Evolutionary conservation across 1,140 invertebrate genomes (phyloP), one percentile per base, ranked within the genome.

Genomic region (Brachionus koreanus): DNA sequence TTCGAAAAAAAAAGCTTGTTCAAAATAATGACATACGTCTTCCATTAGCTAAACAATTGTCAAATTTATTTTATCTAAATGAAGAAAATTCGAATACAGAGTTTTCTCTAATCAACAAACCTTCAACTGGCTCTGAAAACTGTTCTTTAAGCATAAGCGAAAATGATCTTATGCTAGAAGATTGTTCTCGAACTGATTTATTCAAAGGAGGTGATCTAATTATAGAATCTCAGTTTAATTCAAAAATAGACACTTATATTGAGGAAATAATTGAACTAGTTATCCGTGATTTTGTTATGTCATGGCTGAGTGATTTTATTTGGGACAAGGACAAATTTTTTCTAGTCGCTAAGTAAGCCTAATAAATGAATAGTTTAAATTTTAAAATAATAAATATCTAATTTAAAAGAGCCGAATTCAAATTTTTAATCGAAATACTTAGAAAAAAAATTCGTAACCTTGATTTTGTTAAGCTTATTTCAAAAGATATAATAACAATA

Each of bases 251-350:
- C 86, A 91, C 92, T 85, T 91, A 93, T 83, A 85, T 95, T 12
- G 93, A 94, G 85, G 93, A 94, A 86, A 89, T 96, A 5, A 89
- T 95, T 74, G 93, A 95, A 86, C 91, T 93, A 86, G 87, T 92
- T 65, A 89, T 94, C 23, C 89, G 93, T 85, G 94, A 95, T 87
- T 94, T 93, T 88, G 90, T 96, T 74, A 88, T 91, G 13, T 88
- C 89, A 67, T 94, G 93, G 92, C 88, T 95, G 35, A 91, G 91
- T 83, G 91, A 92, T 35, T 87, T 93, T 25, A 90, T 92, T 4
- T 90, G 90, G 84, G 89, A 90, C 82, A 86, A 90, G 7, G 88
- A 91, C 33, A 83, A 86, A 49, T 85, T 90, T 72, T 83, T 86
- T 19, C 85, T 86, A 57, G 86, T 87, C 49, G 86, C 91, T 19